Evolutionary conservation across 2,888 invertebrate species (phyloP), one percentile per base, ranked within the genome.

Genomic region (Temnothorax rugatulus): DNA sequence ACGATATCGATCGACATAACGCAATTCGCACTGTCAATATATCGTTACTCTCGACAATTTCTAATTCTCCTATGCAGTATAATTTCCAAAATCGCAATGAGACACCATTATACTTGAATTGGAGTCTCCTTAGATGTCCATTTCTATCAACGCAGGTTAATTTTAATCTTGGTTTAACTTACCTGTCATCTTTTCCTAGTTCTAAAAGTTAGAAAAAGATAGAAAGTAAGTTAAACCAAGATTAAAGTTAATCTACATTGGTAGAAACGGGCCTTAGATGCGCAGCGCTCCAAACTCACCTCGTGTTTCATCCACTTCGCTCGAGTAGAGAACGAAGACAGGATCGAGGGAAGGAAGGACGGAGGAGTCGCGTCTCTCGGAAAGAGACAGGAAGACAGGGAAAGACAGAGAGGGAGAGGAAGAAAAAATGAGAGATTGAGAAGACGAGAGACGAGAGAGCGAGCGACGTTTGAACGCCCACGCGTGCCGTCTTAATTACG

Each of bases 401-500:
- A 73, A 29, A 79, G 84, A 61, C 15, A 4, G 59, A 34, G 18
- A 54, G 44, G 13, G 13, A 18, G 9, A 50, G 44, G 7, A 4
- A n/a, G 63, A 69, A 52, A 76, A 41, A 44, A 63, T 8, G 47
- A 50, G 44, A 77, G 25, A 73, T 64, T 25, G 64, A 71, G 34
- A 61, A 86, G 83, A 83, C 61, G 86, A 82, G 87, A 77, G 87
- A 77, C 84, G 82, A 85, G 79, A 85, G 85, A 84, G 84, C 71
- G 82, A 71, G 77, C 73, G 87, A 87, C 87, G 89, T 90, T 91
- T 87, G 86, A 86, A 91, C 91, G 89, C 91, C 91, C 90, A 91
- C 91, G 91, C 88, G 88, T 86, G 82, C 86, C 86, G 88, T 91
- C 91, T 90, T 91, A 91, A 91, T 91, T 90, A 90, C 89, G 84